These are phyloP conservation scores for Brachynemurus nebulosus DNA, from an alignment of 2,888 invertebrate species.

Conservation along the genomic window DNA sequence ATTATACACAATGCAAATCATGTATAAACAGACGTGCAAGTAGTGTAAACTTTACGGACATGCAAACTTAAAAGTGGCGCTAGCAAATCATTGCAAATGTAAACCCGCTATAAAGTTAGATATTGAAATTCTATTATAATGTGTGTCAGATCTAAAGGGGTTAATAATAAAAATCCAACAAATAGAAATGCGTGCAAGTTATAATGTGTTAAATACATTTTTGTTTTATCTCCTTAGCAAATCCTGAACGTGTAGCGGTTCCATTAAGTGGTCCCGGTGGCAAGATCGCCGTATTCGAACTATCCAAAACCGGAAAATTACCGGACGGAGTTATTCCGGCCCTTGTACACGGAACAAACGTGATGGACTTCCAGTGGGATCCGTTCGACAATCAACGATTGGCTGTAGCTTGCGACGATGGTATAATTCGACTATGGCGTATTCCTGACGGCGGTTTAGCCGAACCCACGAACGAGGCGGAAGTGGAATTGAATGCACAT, in stretches of 20 bases:
- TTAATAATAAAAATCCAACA: too few species aligned
- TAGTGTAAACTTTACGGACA: too few species aligned
- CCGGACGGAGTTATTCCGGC: constrained; percentile 73
- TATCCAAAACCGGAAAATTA: constrained; percentile 60
- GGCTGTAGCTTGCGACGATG: constrained; percentile 84
- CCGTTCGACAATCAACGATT: constrained; percentile 71
- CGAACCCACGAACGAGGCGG: constrained; percentile 67
- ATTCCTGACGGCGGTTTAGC: constrained; percentile 51
- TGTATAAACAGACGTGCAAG: too few species aligned
- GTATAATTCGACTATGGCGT: constrained; percentile 65
- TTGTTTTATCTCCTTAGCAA: constrained; percentile 44
- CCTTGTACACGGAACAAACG: constrained; percentile 77
- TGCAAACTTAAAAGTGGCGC: too few species aligned
- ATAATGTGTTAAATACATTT: background rate
- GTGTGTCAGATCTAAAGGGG: too few species aligned
- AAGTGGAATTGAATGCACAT: constrained; percentile 58
- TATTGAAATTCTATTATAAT: too few species aligned
- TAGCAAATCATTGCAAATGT: too few species aligned
- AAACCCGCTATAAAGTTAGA: too few species aligned
- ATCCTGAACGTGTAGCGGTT: constrained; percentile 75
- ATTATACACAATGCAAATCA: too few species aligned
- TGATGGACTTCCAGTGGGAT: constrained; percentile 92
- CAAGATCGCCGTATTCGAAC: constrained; percentile 72
- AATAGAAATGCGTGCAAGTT: too few species aligned
- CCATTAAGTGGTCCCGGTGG: constrained; percentile 86